Percentiles rank a stretch among this genome's conserved stretches.
These are phyloP conservation scores for Leptinotarsa lineolata DNA, from an alignment of 1,140 invertebrate species.

Conservation along the genomic window DNA sequence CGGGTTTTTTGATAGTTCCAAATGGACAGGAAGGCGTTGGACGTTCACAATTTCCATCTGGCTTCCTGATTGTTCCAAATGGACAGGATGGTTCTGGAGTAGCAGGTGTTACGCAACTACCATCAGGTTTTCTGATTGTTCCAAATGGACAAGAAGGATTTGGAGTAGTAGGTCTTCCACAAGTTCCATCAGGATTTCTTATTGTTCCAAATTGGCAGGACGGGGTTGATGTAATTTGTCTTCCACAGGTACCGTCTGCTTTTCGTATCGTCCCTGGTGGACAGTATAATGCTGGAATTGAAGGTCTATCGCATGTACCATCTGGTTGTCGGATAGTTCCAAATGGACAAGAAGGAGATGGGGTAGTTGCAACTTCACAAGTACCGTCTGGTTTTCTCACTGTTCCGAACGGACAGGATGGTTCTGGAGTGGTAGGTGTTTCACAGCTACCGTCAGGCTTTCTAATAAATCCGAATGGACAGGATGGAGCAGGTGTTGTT, in stretches of 20 bases:
- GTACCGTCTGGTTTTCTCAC: conserved; percentile 30
- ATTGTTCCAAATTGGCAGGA: conserved; percentile 31
- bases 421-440: not conserved
- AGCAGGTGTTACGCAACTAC: conserved; percentile 6
- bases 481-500: conserved; percentile 25
- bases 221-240: conserved; percentile 18
- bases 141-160: conserved; percentile 15
- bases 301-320: conserved; percentile 22
- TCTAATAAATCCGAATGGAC: conserved; percentile 19
- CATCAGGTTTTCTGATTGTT: conserved; percentile 13
- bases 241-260: conserved; percentile 30
- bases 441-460: not conserved
- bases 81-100: conserved; percentile 5
- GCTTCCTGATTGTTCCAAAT: conserved; percentile 13
- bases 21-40: conserved; percentile 29
- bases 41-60: conserved; percentile 26
- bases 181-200: conserved; percentile 15
- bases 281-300: not conserved
- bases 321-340: conserved; percentile 26
- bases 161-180: conserved; percentile 12
- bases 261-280: conserved; percentile 32
- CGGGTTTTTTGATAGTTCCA: conserved; percentile 27
- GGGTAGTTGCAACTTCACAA: not conserved
- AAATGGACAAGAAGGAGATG: conserved; percentile 29
- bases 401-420: conserved; percentile 28